These are phyloP conservation scores for Augochlorella aurata DNA, from an alignment of 2,888 invertebrate genomes.

Conservation along the genomic window DNA sequence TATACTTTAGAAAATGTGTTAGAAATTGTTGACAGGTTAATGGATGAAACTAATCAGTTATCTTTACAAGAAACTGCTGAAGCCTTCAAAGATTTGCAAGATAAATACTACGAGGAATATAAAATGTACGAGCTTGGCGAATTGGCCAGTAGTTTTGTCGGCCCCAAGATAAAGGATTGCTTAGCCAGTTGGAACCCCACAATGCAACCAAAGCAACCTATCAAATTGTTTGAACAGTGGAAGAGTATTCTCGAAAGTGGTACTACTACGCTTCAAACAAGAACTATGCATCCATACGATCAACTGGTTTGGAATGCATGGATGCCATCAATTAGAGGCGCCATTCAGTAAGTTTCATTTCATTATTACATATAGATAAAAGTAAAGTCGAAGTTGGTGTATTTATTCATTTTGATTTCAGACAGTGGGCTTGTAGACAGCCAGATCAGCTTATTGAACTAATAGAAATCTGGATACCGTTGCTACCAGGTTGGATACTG, in stretches of 20 bases:
- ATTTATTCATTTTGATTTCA: slow-evolving; percentile 74
- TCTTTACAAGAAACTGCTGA: slow-evolving; percentile 85
- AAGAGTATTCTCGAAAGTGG: slow-evolving; percentile 84
- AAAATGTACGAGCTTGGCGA: slow-evolving; percentile 92
- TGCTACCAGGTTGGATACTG: slow-evolving; percentile 92
- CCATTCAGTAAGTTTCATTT: slow-evolving; percentile 86
- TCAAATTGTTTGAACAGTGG: slow-evolving; percentile 88
- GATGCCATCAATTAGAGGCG: slow-evolving; percentile 91
- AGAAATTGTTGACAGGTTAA: slow-evolving; percentile 86
- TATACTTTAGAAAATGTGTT: slow-evolving; percentile 88
- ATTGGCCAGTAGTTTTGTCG: slow-evolving; percentile 92
- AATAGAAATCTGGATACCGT: slow-evolving; percentile 90
- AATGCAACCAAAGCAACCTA: slow-evolving; percentile 85
- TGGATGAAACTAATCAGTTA: slow-evolving; percentile 83
- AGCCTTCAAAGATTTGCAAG: slow-evolving; percentile 84
- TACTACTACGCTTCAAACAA: slow-evolving; percentile 76
- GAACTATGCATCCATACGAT: slow-evolving; percentile 88
- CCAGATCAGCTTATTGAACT: slow-evolving; percentile 91
- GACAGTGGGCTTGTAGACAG: slow-evolving; percentile 91
- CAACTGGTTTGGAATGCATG: slow-evolving; percentile 94
- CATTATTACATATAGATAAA: background rate
- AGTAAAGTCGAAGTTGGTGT: background rate
- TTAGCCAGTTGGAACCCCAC: slow-evolving; percentile 92
- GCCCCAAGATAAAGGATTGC: slow-evolving; percentile 90
- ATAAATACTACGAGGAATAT: slow-evolving; percentile 89